Conservation (phyloP, 2,113 vertebrate species). For the Galemys pyrenaicus region DNA sequence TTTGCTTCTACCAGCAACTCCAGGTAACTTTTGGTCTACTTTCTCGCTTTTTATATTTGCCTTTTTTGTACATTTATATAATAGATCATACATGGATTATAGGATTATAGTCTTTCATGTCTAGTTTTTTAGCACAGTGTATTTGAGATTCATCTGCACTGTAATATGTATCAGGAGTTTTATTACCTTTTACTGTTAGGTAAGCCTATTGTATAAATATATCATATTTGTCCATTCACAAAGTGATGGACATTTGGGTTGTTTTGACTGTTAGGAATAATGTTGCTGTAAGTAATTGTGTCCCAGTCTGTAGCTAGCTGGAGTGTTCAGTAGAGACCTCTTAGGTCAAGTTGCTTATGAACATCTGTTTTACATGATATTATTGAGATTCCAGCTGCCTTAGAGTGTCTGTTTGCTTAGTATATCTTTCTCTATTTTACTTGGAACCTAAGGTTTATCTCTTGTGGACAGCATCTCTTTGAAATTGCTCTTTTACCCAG, state of each 20-base stretch:
- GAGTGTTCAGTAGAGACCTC: background rate
- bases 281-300: background rate
- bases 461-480: background rate
- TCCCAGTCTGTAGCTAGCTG: background rate
- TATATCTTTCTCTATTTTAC: slow-evolving; percentile 13
- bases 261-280: background rate
- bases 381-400: background rate
- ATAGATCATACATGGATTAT: background rate
- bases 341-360: background rate
- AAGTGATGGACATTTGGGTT: background rate
- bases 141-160: background rate
- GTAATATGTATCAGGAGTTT: background rate
- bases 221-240: background rate
- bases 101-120: background rate
- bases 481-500: background rate
- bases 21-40: background rate
- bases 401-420: background rate
- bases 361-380: background rate
- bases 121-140: background rate
- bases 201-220: background rate
- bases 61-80: background rate
- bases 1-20: too few relatives aligned
- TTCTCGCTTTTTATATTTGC: background rate
- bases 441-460: background rate
- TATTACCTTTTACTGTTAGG: background rate